These are phyloP conservation scores for Azemiops feae DNA, from an alignment of 2,113 vertebrate genomes.

Conservation along the genomic window DNA sequence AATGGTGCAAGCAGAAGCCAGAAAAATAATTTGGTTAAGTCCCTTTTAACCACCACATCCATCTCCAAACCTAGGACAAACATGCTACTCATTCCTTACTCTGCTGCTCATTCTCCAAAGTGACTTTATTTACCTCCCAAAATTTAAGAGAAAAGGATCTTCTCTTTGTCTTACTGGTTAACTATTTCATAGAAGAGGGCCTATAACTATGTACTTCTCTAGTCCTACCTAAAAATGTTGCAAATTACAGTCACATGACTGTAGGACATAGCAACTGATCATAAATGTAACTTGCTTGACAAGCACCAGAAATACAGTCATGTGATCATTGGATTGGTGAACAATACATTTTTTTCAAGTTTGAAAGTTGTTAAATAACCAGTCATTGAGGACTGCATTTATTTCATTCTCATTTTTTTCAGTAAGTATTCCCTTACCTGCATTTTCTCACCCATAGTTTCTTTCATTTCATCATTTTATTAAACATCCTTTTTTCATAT, in stretches of 20 bases:
- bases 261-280: no score
- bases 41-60: no score
- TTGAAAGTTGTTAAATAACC: neutral
- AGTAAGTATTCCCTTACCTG: neutral
- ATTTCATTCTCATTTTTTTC: neutral
- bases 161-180: neutral
- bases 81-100: neutral
- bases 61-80: no score
- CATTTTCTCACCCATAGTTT: neutral
- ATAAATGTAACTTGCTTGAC: no score
- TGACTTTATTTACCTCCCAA: neutral
- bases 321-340: no score
- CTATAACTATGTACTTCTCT: neutral
- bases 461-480: neutral
- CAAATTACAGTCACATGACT: no score
- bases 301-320: no score
- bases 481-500: neutral
- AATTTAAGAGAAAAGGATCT: neutral
- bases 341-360: no score
- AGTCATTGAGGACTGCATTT: neutral
- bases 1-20: no score
- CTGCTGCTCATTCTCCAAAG: neutral
- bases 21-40: no score
- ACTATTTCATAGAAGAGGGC: neutral
- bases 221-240: neutral